Percentiles rank a stretch among this genome's conserved stretches.
phyloP scores from a whole-genome alignment of 2,113 vertebrate species.

The Rissa tridactyla region DNA sequence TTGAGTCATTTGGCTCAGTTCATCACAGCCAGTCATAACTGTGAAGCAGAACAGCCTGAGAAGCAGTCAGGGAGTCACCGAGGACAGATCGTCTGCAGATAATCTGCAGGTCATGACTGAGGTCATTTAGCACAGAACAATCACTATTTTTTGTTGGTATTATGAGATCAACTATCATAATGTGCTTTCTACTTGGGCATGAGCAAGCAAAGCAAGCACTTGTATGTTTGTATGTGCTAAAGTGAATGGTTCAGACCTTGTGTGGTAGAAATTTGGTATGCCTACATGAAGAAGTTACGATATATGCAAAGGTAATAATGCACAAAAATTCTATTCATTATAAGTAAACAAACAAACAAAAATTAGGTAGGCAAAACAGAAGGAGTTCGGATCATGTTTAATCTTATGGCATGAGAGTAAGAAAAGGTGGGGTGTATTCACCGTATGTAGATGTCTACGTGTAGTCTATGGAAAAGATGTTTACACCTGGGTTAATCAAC shows the following conservation, averaged over 20 bases:
- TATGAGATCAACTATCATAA: neutral
- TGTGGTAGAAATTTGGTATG: neutral
- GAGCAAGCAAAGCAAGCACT: neutral
- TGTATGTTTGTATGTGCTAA: neutral
- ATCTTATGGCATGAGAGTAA: neutral
- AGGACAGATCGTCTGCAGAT: constrained; percentile 31
- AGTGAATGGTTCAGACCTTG: neutral
- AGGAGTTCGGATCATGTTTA: neutral
- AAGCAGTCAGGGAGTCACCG: constrained; percentile 8
- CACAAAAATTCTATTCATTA: neutral
- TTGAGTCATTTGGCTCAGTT: constrained; percentile 18
- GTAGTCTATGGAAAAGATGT: neutral
- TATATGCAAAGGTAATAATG: neutral
- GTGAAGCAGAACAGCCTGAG: constrained; percentile 4
- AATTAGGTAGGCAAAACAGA: neutral
- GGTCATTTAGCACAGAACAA: constrained; percentile 24
- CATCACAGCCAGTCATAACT: neutral
- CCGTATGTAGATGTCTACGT: neutral
- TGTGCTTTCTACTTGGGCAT: neutral
- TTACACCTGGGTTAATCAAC: neutral
- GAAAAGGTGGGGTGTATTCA: neutral
- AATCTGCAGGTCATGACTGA: constrained; percentile 39
- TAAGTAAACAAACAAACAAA: neutral
- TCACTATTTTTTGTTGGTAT: neutral
- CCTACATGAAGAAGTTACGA: fast-evolving